phyloP scores from a whole-genome alignment of 2,888 invertebrate species.

The Cephonodes hylas region DNA sequence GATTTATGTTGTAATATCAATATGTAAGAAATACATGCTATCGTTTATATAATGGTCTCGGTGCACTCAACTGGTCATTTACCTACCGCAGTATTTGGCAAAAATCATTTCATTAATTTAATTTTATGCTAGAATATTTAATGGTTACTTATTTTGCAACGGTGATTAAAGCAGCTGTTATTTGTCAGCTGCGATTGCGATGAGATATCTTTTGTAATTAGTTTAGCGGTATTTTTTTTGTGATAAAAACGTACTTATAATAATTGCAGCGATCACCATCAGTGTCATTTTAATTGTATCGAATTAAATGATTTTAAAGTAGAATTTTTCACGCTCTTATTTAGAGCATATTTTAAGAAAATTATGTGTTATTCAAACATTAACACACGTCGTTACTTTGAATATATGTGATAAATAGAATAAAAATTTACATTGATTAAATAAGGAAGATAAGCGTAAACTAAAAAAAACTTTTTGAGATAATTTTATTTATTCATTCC shows the following conservation, averaged over 20 bases:
- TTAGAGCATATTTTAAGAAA: too few relatives aligned
- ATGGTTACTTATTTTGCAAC: not conserved
- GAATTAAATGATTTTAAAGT: not conserved
- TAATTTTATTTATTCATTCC: too few relatives aligned
- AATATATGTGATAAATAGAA: too few relatives aligned
- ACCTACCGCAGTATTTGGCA: not conserved
- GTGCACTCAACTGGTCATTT: not conserved
- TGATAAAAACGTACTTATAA: not conserved
- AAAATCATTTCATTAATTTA: not conserved
- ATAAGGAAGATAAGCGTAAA: too few relatives aligned
- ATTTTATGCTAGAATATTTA: not conserved
- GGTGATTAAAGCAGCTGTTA: not conserved
- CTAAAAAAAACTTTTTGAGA: too few relatives aligned
- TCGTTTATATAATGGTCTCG: constrained; percentile 7
- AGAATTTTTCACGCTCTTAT: too few relatives aligned
- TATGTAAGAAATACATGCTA: not conserved
- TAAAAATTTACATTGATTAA: too few relatives aligned
- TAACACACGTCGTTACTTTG: too few relatives aligned
- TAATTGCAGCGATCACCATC: not conserved
- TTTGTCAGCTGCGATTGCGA: not conserved
- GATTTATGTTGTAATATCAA: constrained; percentile 21
- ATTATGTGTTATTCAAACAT: too few relatives aligned
- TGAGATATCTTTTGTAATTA: not conserved
- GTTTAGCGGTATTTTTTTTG: not conserved
- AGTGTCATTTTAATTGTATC: not conserved